Percentiles rank a stretch among this genome's conserved stretches.
phyloP scores from a whole-genome alignment of 2,888 invertebrate species.

The Harpalus rufipes region DNA sequence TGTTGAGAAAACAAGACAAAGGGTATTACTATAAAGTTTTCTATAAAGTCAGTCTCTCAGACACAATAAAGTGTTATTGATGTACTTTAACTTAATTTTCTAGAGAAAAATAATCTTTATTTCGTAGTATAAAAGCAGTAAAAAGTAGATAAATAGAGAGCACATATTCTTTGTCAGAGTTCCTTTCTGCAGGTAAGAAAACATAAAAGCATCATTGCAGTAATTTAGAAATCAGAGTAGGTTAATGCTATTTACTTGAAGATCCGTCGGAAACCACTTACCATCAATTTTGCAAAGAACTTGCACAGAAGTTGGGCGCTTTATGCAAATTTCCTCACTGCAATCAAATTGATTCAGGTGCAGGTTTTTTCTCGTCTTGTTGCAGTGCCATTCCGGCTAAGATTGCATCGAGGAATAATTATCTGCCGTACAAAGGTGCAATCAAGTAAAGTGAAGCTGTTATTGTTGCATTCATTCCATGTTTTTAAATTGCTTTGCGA shows the following conservation, averaged over 20 bases:
- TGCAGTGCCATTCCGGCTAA: no score
- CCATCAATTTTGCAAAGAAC: conserved; percentile 41
- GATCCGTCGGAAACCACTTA: conserved; percentile 41
- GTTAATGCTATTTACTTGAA: conserved; percentile 43
- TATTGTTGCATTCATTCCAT: not conserved
- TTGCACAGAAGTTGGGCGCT: conserved; percentile 13
- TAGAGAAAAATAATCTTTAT: no score
- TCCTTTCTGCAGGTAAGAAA: not conserved
- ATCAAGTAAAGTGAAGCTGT: no score
- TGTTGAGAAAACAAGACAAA: no score
- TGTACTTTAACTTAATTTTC: no score
- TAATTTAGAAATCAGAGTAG: conserved; percentile 49
- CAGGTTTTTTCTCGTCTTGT: not conserved
- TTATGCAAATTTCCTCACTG: conserved; percentile 28
- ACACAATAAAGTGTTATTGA: no score
- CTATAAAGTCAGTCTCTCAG: no score
- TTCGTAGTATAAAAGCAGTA: no score
- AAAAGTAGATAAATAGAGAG: no score
- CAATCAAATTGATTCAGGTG: conserved; percentile 26
- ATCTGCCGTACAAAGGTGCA: not conserved
- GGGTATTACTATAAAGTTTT: no score
- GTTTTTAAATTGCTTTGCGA: conserved; percentile 27
- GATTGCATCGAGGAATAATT: conserved; percentile 2
- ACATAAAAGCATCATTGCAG: conserved; percentile 11
- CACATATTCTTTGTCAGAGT: not conserved